Evolutionary conservation across 2,797 vertebrate species (phyloP).

Genomic region (Neoniphon sammara): DNA sequence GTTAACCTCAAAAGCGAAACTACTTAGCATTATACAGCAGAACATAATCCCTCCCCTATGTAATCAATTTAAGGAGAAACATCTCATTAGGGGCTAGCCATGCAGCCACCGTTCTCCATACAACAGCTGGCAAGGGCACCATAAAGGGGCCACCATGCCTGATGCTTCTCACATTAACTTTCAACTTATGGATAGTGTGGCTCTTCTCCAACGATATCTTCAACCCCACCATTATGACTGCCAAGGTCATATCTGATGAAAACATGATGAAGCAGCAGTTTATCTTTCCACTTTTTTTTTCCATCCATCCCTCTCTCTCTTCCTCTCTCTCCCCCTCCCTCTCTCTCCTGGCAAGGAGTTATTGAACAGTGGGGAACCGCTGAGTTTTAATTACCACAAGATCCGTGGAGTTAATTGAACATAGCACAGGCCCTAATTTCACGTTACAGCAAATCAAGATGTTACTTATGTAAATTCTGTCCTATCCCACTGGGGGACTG

Average conservation of each 20-base stretch:
- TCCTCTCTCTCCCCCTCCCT: constrained; percentile 6
- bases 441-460: constrained; percentile 83
- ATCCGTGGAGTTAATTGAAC: constrained; percentile 81
- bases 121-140: constrained; percentile 75
- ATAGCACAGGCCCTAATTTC: constrained; percentile 77
- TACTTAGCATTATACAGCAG: constrained; percentile 60
- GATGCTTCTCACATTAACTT: constrained; percentile 81
- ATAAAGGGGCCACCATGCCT: constrained; percentile 63
- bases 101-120: constrained; percentile 52
- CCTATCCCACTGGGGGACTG: constrained; percentile 60
- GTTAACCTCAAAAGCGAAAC: constrained; percentile 61
- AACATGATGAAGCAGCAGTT: constrained; percentile 84
- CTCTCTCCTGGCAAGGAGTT: constrained; percentile 67
- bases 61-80: constrained; percentile 76
- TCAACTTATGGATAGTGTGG: constrained; percentile 80
- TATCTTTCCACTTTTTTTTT: constrained; percentile 60
- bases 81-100: constrained; percentile 63
- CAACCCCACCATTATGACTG: constrained; percentile 64
- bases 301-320: constrained; percentile 1
- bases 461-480: constrained; percentile 81
- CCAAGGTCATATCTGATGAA: constrained; percentile 85
- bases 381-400: constrained; percentile 81
- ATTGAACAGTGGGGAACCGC: constrained; percentile 78
- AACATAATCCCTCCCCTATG: constrained; percentile 64
- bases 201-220: constrained; percentile 79